Conservation (phyloP, 2,888 invertebrate genomes). For the Keiferia lycopersicella region DNA sequence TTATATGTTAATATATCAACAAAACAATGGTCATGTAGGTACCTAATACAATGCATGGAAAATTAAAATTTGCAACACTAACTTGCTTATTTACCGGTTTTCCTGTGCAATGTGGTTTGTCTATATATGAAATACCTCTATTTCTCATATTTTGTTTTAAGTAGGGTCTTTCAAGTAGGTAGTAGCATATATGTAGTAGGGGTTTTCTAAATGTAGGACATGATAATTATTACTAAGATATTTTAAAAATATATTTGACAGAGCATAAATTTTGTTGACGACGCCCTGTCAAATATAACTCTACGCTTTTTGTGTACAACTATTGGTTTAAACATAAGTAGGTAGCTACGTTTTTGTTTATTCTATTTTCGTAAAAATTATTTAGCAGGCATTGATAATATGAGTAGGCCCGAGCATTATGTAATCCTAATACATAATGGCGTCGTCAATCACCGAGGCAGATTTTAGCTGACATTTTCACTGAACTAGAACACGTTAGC, state of each 20-base stretch:
- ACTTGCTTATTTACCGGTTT: too few relatives aligned
- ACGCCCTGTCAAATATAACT: too few relatives aligned
- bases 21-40: background rate
- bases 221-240: too few relatives aligned
- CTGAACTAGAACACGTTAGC: background rate
- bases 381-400: background rate
- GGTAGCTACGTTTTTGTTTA: background rate
- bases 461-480: conserved; percentile 26
- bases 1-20: background rate
- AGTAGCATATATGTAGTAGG: too few relatives aligned
- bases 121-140: too few relatives aligned
- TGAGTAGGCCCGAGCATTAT: background rate
- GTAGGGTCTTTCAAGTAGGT: too few relatives aligned
- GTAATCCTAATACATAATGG: conserved; percentile 8
- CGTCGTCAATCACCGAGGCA: background rate
- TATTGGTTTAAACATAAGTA: background rate
- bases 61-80: background rate
- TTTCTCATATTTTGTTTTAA: too few relatives aligned
- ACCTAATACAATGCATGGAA: background rate
- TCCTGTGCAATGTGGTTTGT: too few relatives aligned
- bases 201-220: too few relatives aligned
- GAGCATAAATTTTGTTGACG: too few relatives aligned
- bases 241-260: too few relatives aligned
- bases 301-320: too few relatives aligned
- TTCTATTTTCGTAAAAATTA: background rate